A percentile compares a stretch with the other conserved stretches of the same genome.
These are phyloP conservation scores for Zootermopsis nevadensis DNA, from an alignment of 2,888 invertebrate species.

Conservation along the genomic window DNA sequence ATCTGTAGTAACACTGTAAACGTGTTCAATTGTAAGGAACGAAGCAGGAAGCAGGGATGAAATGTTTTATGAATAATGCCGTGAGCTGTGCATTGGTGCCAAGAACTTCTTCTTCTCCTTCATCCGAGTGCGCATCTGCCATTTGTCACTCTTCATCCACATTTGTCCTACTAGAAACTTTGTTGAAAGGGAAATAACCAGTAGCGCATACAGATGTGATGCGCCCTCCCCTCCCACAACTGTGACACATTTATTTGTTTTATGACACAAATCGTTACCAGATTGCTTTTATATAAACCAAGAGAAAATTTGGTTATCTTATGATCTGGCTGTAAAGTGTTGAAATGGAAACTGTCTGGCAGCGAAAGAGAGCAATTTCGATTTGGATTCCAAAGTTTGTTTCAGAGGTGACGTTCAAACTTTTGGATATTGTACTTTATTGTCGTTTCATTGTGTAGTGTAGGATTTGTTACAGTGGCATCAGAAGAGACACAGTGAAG, in stretches of 20 bases:
- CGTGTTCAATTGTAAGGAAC: neutral
- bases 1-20: too few relatives aligned
- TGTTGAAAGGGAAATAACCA: slow-evolving; percentile 47
- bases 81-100: neutral
- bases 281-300: slow-evolving; percentile 50
- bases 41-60: neutral
- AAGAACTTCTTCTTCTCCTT: neutral
- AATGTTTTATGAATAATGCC: slow-evolving; percentile 11
- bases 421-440: neutral
- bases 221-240: neutral
- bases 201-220: slow-evolving; percentile 29
- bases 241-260: slow-evolving; percentile 48
- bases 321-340: slow-evolving; percentile 36
- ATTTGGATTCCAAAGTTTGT: neutral
- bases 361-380: neutral
- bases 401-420: neutral
- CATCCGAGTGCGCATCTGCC: slow-evolving; percentile 37
- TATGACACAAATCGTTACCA: slow-evolving; percentile 49
- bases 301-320: slow-evolving; percentile 30
- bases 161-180: slow-evolving; percentile 39
- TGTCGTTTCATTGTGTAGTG: too few relatives aligned
- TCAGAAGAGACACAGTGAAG: too few relatives aligned
- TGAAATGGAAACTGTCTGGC: neutral
- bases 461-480: too few relatives aligned
- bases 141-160: slow-evolving; percentile 44